phyloP scores from a whole-genome alignment of 2,888 invertebrate genomes.

The Melanophora roralis region DNA sequence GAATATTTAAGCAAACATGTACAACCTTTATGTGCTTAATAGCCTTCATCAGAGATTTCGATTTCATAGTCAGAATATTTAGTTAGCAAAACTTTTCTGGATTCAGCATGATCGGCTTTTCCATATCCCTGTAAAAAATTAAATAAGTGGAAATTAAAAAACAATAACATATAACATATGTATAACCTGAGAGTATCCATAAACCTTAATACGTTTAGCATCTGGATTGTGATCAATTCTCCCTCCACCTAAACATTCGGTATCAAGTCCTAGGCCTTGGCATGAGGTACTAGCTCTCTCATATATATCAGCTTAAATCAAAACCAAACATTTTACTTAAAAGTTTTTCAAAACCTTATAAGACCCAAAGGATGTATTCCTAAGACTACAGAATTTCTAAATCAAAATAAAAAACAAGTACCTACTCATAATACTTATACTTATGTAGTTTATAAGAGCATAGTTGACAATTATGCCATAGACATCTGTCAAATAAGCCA shows the following conservation, averaged over 20 bases:
- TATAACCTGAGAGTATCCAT: constrained; percentile 93
- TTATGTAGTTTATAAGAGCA: too few relatives aligned
- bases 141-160: not conserved
- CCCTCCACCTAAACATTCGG: constrained; percentile 94
- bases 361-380: too few relatives aligned
- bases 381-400: too few relatives aligned
- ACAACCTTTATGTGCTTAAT: constrained; percentile 65
- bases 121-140: constrained; percentile 86
- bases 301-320: constrained; percentile 85
- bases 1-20: not conserved
- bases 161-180: too few relatives aligned
- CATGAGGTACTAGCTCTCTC: constrained; percentile 79
- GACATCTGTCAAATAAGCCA: too few relatives aligned
- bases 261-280: constrained; percentile 79
- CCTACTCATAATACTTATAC: too few relatives aligned
- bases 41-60: constrained; percentile 85
- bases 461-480: too few relatives aligned
- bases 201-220: constrained; percentile 89
- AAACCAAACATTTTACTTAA: not conserved
- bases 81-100: constrained; percentile 86
- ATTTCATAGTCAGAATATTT: constrained; percentile 87
- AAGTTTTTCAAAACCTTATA: too few relatives aligned
- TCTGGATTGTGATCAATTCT: constrained; percentile 90
- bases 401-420: too few relatives aligned
- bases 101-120: constrained; percentile 89